Base-by-base conservation (phyloP, 2,888 invertebrate genomes). In the Parasteatoda lunata region DNA sequence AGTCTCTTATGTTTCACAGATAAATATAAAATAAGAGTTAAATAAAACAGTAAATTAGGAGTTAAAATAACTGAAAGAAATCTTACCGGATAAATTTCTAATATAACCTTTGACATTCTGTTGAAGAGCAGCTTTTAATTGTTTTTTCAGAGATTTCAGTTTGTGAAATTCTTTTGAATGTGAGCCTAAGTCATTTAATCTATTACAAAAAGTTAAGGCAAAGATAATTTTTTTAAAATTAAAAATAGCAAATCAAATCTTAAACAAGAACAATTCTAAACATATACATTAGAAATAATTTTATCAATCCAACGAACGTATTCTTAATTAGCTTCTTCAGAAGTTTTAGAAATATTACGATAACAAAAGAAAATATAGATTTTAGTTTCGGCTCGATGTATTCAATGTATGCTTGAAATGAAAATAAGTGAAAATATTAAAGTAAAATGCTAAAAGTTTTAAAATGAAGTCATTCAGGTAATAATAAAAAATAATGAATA, bases 121-220 rank as follows among this genome's bases (percentile, higher is more conserved):
- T 7, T 59, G 59, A 4, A 89, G 30, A 52, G 88, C 45, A 30
- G 11, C 9, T 52, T 84, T 81, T 51, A 89, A 51, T 54, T 86
- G 77, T 7, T 84, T 87, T 64, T 85, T 88, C 65, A 89, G 54
- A 1, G 52, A n/a, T 54, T 89, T 89, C 3, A 88, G 51, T 70
- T 85, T 49, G 7, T 64, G 66, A 48, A 4, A 6, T 65, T 88
- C 72, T 1, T 5, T 54, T 47, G 84, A 64, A 54, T 65, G 59
- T 66, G 64, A 59, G 15, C 80, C 84, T 48, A 84, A 6, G 64
- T 84, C 77, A 88, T 84, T 84, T 64, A 84, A 77, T 81, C 87
- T 87, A 64, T 3, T 5, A 77, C 15, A 11, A 30, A 54, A 51
- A 8, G 15, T 72, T 51, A 72, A 51, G 30, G 30, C 30, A 30